Percentiles rank a stretch among this genome's conserved stretches.
phyloP scores from a whole-genome alignment of 2,113 vertebrate genomes.

The Scomber scombrus region DNA sequence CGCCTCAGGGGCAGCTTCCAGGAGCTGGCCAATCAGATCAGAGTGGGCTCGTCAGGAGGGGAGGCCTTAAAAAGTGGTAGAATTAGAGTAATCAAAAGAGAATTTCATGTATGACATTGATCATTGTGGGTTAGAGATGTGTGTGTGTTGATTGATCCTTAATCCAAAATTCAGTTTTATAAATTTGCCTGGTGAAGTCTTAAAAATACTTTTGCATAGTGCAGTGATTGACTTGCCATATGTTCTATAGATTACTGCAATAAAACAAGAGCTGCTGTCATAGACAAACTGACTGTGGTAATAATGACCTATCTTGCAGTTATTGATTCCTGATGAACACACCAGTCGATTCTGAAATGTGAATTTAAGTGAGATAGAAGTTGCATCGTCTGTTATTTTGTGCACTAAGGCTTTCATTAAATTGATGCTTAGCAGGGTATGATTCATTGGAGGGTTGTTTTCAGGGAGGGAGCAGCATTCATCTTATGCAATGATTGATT shows the following conservation, averaged over 20 bases:
- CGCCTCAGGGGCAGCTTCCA: too few species aligned
- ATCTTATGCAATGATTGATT: conserved; percentile 66
- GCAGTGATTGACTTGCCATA: conserved; percentile 1
- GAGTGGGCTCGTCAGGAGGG: too few species aligned
- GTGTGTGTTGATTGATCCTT: background rate
- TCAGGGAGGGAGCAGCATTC: conserved; percentile 39
- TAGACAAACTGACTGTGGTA: conserved; percentile 11
- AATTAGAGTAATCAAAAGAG: too few species aligned
- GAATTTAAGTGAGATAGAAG: conserved; percentile 12
- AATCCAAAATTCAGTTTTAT: conserved; percentile 22
- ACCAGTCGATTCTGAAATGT: conserved; percentile 21
- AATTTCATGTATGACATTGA: too few species aligned
- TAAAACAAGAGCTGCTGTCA: conserved; percentile 44
- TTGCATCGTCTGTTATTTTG: conserved; percentile 13
- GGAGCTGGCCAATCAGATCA: too few species aligned
- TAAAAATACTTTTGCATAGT: background rate
- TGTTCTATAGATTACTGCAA: conserved; percentile 10
- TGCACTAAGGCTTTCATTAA: background rate
- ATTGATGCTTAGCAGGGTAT: conserved; percentile 16
- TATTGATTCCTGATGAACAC: conserved; percentile 58
- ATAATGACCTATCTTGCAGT: conserved; percentile 32
- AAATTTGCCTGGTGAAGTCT: conserved; percentile 2
- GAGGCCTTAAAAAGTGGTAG: too few species aligned
- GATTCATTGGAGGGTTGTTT: conserved; percentile 46
- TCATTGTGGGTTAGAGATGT: too few species aligned